Evolutionary conservation across 1,140 invertebrate species (phyloP).

Genomic region (Diploscapter pachys): DNA sequence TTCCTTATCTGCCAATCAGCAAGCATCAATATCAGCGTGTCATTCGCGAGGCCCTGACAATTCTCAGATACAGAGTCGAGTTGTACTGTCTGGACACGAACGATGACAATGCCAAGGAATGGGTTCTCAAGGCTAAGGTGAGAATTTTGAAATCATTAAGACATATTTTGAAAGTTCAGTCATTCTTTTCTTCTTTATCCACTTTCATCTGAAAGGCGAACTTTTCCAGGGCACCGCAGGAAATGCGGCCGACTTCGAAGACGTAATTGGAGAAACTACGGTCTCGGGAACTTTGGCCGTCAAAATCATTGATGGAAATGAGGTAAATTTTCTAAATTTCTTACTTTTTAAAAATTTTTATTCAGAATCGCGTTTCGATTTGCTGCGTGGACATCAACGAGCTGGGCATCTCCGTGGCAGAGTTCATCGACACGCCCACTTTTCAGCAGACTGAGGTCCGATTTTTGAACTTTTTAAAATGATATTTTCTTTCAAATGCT

Average conservation of each 20-base stretch:
- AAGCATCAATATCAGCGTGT: slow-evolving; percentile 26
- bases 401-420: slow-evolving; percentile 17
- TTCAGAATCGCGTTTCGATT: slow-evolving; percentile 21
- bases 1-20: slow-evolving; percentile 62
- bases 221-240: slow-evolving; percentile 14
- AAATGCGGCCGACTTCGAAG: slow-evolving; percentile 31
- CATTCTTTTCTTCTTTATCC: neutral
- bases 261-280: slow-evolving; percentile 27
- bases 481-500: neutral
- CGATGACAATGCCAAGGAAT: neutral
- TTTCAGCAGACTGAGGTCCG: slow-evolving; percentile 22
- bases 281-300: neutral
- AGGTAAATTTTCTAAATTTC: neutral
- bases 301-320: neutral
- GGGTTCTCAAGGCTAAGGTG: slow-evolving; percentile 25
- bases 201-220: too few relatives aligned
- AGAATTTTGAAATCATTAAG: too few relatives aligned
- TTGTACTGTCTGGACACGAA: slow-evolving; percentile 18
- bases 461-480: neutral
- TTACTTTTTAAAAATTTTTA: neutral
- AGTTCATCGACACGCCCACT: slow-evolving; percentile 23
- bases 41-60: slow-evolving; percentile 21
- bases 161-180: neutral
- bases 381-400: slow-evolving; percentile 26
- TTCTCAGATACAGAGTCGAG: slow-evolving; percentile 29